Percentiles rank a stretch among this genome's conserved stretches.
Conservation (phyloP, 2,797 vertebrate genomes). For the Chromobotia macracanthus region DNA sequence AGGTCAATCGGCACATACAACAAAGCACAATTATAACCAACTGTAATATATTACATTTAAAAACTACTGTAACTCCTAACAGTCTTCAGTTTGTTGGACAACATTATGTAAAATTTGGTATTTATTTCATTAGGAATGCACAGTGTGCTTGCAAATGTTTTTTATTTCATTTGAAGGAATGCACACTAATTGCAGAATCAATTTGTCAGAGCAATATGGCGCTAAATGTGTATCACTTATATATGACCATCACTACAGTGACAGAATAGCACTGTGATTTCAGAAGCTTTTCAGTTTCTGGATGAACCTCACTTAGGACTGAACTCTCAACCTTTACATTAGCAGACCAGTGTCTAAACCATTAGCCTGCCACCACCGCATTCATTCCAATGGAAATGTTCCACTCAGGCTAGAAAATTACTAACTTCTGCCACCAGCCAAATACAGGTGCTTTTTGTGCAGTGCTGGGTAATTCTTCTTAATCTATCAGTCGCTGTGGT, state of each 20-base stretch:
- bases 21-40: too few species aligned
- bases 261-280: constrained; percentile 6
- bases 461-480: background rate
- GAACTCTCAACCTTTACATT: constrained; percentile 30
- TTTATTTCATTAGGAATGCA: constrained; percentile 11
- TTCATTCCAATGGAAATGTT: background rate
- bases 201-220: background rate
- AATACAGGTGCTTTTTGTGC: background rate
- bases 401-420: background rate
- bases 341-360: background rate
- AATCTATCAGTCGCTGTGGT: background rate
- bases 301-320: background rate
- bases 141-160: background rate
- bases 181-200: background rate
- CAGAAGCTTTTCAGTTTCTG: constrained; percentile 2
- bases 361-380: constrained; percentile 6
- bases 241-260: background rate
- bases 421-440: background rate
- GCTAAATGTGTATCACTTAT: background rate
- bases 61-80: background rate
- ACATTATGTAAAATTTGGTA: background rate
- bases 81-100: background rate
- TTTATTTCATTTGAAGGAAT: constrained; percentile 2
- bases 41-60: too few species aligned
- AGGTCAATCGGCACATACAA: too few species aligned